Conservation (phyloP, 2,797 vertebrate species). For the Mionectes olivaceus region DNA sequence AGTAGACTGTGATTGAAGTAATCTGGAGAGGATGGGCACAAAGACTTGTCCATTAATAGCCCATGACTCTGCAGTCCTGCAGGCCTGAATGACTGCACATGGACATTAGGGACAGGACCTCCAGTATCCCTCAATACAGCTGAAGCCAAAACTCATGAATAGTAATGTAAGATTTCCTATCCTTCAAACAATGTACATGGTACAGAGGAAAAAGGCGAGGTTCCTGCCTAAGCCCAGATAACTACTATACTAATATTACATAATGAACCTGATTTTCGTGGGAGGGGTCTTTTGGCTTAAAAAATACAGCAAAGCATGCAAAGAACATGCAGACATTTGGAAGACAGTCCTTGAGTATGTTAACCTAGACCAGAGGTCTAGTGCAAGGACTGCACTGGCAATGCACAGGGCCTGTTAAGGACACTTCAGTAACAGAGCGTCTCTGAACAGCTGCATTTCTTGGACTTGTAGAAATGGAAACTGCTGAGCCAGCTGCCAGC, state of each 20-base stretch:
- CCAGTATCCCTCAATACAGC: background rate
- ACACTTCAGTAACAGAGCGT: background rate
- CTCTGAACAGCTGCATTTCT: background rate
- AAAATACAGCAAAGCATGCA: background rate
- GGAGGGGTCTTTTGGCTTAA: background rate
- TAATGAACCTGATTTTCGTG: background rate
- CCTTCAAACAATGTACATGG: background rate
- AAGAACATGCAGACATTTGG: background rate
- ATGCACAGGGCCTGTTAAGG: background rate
- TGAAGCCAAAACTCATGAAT: background rate
- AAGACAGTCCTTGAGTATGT: background rate
- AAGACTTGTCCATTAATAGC: constrained; percentile 30
- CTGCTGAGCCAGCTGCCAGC: background rate
- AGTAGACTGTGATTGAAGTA: background rate
- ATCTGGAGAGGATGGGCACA: background rate
- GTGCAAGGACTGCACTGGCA: background rate
- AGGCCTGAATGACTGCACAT: constrained; percentile 1
- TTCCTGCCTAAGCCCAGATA: background rate
- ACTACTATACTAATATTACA: background rate
- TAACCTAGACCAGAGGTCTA: background rate
- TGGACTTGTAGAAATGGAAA: background rate
- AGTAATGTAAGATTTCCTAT: background rate
- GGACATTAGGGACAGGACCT: background rate
- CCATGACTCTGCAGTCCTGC: constrained; percentile 6
- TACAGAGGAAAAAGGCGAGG: background rate